These are phyloP conservation scores for Antechinus flavipes DNA, from an alignment of 2,113 vertebrate genomes.

Conservation along the genomic window DNA sequence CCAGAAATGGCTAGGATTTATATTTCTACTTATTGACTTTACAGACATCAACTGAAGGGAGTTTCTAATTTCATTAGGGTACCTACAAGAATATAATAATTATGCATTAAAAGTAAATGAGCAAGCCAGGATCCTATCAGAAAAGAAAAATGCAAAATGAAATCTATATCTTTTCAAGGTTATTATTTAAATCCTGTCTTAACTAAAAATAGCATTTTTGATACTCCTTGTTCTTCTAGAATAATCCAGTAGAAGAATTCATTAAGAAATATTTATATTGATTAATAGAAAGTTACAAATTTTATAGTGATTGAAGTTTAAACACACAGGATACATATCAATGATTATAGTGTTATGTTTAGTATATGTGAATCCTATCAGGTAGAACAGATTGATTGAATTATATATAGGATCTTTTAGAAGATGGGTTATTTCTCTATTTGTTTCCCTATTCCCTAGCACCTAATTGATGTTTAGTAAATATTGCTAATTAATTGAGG, in stretches of 20 bases:
- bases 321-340: constrained; percentile 39
- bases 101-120: neutral
- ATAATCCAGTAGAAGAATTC: neutral
- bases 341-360: neutral
- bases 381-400: neutral
- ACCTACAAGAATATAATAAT: neutral
- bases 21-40: neutral
- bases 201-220: constrained; percentile 33
- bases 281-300: neutral
- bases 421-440: neutral
- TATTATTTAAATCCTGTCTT: constrained; percentile 12
- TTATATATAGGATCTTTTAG: neutral
- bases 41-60: neutral
- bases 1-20: neutral
- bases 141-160: neutral
- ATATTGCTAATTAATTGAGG: neutral
- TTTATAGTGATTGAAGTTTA: constrained; percentile 23
- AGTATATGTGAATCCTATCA: neutral
- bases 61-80: neutral
- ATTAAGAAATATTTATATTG: constrained; percentile 15
- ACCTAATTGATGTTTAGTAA: neutral
- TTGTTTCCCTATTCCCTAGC: neutral
- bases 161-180: neutral
- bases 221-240: neutral
- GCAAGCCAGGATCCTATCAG: neutral